Evolutionary conservation across 2,113 vertebrate species (phyloP).

Genomic region (Rhinolophus ferrumequinum): DNA sequence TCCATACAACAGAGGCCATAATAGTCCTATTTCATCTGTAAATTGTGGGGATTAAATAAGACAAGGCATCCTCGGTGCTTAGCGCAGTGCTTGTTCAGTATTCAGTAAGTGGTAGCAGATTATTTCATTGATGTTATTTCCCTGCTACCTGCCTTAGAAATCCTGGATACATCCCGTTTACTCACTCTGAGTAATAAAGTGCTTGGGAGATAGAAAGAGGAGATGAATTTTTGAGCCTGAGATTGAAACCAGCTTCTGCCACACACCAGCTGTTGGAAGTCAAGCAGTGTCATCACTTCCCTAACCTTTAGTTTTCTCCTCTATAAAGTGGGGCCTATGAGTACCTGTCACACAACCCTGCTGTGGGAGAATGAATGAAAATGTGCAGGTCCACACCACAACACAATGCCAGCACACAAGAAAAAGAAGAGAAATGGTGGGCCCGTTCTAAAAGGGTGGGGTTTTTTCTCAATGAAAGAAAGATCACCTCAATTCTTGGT

Average conservation of each 20-base stretch:
- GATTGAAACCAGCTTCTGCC: neutral
- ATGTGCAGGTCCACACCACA: fast-evolving
- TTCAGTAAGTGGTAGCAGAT: neutral
- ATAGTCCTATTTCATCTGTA: neutral
- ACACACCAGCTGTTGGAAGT: neutral
- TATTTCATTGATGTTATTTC: conserved; percentile 16
- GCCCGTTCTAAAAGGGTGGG: neutral
- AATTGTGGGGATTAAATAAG: neutral
- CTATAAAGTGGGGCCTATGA: neutral
- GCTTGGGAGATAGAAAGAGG: neutral
- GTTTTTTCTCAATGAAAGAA: neutral
- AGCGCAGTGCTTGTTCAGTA: neutral
- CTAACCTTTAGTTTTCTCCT: neutral
- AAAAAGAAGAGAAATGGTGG: neutral
- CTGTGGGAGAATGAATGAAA: neutral
- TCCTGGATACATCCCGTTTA: neutral
- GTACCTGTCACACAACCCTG: neutral
- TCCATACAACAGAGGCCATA: neutral
- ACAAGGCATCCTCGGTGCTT: neutral
- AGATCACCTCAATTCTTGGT: neutral
- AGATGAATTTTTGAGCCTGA: neutral
- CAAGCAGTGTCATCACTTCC: neutral
- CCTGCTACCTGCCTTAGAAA: conserved; percentile 27
- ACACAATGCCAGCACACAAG: neutral
- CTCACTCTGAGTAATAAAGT: neutral